These are phyloP conservation scores for Antidorcas marsupialis DNA, from an alignment of 2,113 vertebrate species.

Conservation along the genomic window DNA sequence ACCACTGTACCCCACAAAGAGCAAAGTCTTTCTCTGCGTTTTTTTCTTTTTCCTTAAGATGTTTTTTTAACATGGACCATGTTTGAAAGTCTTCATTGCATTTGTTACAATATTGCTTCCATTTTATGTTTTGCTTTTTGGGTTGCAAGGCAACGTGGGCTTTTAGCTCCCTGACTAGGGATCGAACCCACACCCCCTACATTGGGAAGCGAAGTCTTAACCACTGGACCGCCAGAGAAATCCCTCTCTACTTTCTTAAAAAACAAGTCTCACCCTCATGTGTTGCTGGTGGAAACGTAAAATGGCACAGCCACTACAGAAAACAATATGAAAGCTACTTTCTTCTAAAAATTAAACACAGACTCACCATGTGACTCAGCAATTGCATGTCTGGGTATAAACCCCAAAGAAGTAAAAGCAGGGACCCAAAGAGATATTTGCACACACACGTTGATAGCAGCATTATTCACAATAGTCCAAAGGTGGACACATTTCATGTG, in stretches of 20 bases:
- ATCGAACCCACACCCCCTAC: neutral
- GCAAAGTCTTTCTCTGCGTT: neutral
- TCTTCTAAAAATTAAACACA: neutral
- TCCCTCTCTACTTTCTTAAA: neutral
- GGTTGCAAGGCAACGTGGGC: neutral
- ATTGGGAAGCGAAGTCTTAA: neutral
- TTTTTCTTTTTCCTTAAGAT: too few relatives aligned
- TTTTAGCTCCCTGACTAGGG: neutral
- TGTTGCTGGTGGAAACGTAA: neutral
- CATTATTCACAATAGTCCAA: neutral
- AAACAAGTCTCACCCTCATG: neutral
- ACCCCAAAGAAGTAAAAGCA: neutral
- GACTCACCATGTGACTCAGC: neutral
- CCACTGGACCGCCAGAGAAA: neutral
- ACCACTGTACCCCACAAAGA: neutral
- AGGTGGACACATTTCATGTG: neutral
- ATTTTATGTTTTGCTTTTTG: neutral
- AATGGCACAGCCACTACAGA: neutral
- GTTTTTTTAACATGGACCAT: neutral
- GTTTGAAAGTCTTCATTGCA: neutral
- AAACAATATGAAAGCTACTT: neutral
- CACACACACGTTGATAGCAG: neutral
- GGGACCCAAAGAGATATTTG: neutral
- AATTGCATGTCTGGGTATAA: neutral
- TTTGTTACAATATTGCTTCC: neutral